Conservation (phyloP, 2,888 invertebrate species). For the Drosophila testacea region DNA sequence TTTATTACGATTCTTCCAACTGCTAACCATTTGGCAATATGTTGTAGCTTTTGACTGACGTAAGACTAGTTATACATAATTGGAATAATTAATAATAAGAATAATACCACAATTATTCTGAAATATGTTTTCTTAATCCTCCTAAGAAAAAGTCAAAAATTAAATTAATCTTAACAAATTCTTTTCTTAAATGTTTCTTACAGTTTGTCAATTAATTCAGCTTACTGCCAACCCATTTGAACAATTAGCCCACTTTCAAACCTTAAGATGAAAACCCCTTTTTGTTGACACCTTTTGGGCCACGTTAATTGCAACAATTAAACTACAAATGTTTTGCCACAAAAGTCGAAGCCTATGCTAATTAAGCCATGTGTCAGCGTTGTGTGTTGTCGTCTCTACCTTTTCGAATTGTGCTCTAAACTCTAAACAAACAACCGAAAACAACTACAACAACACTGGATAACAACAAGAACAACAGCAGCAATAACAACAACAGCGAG, state of each 20-base stretch:
- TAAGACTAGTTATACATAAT: too few relatives aligned
- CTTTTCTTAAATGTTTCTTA: neutral
- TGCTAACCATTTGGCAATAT: too few relatives aligned
- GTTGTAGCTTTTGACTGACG: too few relatives aligned
- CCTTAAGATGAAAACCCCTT: constrained; percentile 33
- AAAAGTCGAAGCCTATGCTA: constrained; percentile 70
- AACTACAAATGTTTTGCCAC: constrained; percentile 72
- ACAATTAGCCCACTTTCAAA: constrained; percentile 5
- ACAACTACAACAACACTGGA: constrained; percentile 58
- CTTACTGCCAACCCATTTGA: neutral
- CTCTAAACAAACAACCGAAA: constrained; percentile 61
- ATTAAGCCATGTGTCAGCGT: constrained; percentile 64
- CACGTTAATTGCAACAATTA: constrained; percentile 75
- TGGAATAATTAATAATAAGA: too few relatives aligned
- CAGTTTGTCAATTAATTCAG: constrained; percentile 1
- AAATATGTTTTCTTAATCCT: too few relatives aligned
- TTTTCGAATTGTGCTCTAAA: constrained; percentile 52
- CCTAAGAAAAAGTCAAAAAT: too few relatives aligned
- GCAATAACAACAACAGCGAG: constrained; percentile 42
- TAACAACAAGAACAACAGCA: constrained; percentile 36
- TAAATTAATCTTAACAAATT: too few relatives aligned
- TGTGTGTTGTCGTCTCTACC: constrained; percentile 40
- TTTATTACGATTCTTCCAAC: too few relatives aligned
- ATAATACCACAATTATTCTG: too few relatives aligned
- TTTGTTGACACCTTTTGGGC: constrained; percentile 23